Base-by-base conservation (phyloP, 2,113 vertebrate genomes). In the Sinocyclocheilus grahami region DNA sequence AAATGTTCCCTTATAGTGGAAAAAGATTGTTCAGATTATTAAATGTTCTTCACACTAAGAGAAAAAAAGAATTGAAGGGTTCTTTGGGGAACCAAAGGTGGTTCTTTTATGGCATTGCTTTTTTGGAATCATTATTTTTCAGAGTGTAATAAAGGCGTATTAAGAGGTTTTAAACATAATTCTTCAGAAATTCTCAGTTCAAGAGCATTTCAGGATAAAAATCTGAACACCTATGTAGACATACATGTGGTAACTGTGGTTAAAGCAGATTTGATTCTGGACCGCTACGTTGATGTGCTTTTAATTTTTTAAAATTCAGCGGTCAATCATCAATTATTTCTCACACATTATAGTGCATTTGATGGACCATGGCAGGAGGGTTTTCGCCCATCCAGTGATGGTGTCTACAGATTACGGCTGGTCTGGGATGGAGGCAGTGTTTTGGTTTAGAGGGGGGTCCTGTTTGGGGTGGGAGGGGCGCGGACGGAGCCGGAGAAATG, bases 401-500 rank as follows among this genome's bases (percentile, higher is more conserved):
- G 39, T 30, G 39, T 27, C 58, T 20, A 24, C n/a, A 65, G 13
- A 65, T 81, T 48, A 9, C 20, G n/a, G 33, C 90, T 88, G 91
- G 90, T 88, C 90, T 87, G 90, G 87, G 74, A 65, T 71, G 65
- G 78, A 82, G 51, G 76, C 86, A 83, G 89, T 86, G 89, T 90
- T 93, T 82, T 91, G 89, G 75, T 89, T 91, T 90, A 72, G 81
- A 86, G 60, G 62, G 60, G 39, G 24, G 74, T 37, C 46, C 60
- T 78, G 48, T 55, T 78, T 78, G 39, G 46, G 51, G 74, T 60
- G n/a, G 85, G 46, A 60, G 82, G 53, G 76, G 79, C 39, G 37
- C 27, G 24, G 86, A 91, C 92, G 86, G 86, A 92, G 92, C 90
- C 88, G 46, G 89, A 89, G 94, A 93, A 93, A 92, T 95, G 92